These are phyloP conservation scores for Spatulosminthurus flaviceps DNA, from an alignment of 2,888 invertebrate genomes.

Conservation along the genomic window DNA sequence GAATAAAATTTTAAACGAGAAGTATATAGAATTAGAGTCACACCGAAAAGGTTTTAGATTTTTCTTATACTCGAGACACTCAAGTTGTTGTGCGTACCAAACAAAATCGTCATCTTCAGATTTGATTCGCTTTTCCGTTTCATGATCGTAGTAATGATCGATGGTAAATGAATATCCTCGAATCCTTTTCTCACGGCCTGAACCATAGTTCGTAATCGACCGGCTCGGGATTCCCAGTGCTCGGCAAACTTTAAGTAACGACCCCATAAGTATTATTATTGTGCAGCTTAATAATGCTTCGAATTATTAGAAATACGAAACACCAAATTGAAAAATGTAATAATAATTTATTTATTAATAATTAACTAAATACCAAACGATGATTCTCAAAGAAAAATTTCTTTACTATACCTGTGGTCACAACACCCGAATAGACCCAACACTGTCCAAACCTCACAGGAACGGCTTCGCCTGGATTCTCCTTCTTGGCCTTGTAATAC, in stretches of 20 bases:
- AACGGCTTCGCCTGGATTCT: too few species aligned
- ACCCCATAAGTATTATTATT: too few species aligned
- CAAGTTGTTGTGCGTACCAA: constrained; percentile 81
- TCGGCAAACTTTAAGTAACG: constrained; percentile 88
- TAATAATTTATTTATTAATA: too few species aligned
- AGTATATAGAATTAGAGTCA: too few species aligned
- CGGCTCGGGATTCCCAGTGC: constrained; percentile 88
- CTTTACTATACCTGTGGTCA: constrained; percentile 76
- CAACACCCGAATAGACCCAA: constrained; percentile 92
- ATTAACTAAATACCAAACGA: too few species aligned
- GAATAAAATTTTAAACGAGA: too few species aligned
- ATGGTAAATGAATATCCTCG: constrained; percentile 79
- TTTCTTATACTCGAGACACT: constrained; percentile 75
- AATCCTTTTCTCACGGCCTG: constrained; percentile 91
- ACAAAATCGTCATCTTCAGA: too few species aligned
- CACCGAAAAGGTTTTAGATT: too few species aligned
- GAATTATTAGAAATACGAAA: too few species aligned
- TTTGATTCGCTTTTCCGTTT: constrained; percentile 78
- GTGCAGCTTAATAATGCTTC: too few species aligned
- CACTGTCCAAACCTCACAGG: constrained; percentile 93
- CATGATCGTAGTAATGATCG: constrained; percentile 84
- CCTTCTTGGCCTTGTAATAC: constrained; percentile 82
- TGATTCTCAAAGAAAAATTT: too few species aligned
- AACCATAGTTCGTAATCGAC: constrained; percentile 86
- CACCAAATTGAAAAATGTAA: too few species aligned